Evolutionary conservation across 1,140 invertebrate species (phyloP).

Genomic region (Pseudomyrmex concolor): DNA sequence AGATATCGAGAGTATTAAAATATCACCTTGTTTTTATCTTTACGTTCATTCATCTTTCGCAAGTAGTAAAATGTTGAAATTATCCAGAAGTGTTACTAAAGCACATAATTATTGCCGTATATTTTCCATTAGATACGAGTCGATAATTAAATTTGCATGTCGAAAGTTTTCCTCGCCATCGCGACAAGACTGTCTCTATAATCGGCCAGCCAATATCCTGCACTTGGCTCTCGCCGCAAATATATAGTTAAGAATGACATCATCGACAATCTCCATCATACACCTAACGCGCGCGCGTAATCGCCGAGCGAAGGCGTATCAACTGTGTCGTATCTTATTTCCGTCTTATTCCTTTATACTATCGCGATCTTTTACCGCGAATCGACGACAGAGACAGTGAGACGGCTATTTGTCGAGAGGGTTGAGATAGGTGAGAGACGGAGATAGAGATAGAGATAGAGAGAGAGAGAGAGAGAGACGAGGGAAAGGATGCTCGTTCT

Average conservation of each 20-base stretch:
- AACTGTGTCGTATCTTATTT: constrained; percentile 84
- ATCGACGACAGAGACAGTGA: constrained; percentile 28
- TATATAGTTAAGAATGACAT: constrained; percentile 82
- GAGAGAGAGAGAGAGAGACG: constrained; percentile 24
- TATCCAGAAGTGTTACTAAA: background rate
- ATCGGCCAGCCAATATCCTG: constrained; percentile 55
- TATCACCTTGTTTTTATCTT: background rate
- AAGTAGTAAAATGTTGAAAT: background rate
- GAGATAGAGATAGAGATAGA: constrained; percentile 16
- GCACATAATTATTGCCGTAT: background rate
- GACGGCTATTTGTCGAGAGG: constrained; percentile 21
- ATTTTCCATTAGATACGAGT: constrained; percentile 15
- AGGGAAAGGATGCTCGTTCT: constrained; percentile 3
- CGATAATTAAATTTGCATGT: constrained; percentile 44
- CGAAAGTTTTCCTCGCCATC: background rate
- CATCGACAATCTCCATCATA: constrained; percentile 78
- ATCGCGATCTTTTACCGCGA: constrained; percentile 17
- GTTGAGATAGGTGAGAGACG: constrained; percentile 23
- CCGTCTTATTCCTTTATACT: constrained; percentile 75
- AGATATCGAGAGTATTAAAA: no score
- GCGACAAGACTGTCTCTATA: constrained; percentile 39
- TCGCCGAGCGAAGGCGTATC: constrained; percentile 82
- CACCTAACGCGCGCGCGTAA: constrained; percentile 80
- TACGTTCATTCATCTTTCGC: background rate
- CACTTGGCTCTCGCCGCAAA: constrained; percentile 69